Evolutionary conservation across 1,140 invertebrate genomes (phyloP), one percentile per base, ranked within the genome.

Genomic region (Drosophila sucinea): DNA sequence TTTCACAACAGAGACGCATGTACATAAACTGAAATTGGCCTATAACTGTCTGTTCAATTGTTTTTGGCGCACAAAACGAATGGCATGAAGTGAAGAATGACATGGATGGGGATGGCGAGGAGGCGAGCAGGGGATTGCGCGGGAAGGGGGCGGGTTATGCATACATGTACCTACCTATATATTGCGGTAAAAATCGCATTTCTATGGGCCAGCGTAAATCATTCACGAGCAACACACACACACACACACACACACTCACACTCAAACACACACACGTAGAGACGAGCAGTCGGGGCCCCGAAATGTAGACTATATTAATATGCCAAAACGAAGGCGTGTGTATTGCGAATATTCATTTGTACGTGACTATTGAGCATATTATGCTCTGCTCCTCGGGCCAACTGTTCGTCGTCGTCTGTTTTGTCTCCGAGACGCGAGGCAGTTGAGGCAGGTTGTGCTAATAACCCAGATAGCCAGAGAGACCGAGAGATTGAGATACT

Each of bases 151-250:
- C 6, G 62, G 35, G 57, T 6, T 32, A 23, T 55, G 30, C n/a
- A 62, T 44, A 56, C 66, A 44, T 41, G 38, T 70, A 32, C 29
- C 54, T 78, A 82, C 82, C 79, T 86, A 86, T 81, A 86, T 87
- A 87, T 89, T 87, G 83, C 83, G 83, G 83, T 87, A 87, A 89
- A 87, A 87, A 89, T 87, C 85, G 89, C 80, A 89, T 84, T 89
- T 73, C 76, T 72, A 73, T 87, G 67, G 80, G 60, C 70, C 73
- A 64, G 68, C 72, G 79, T 87, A 87, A 87, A 87, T 87, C 79
- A 89, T 87, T 87, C 83, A 87, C 87, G 70, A 77, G 79, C 64
- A 74, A 67, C 73, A 60, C 68, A 30, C 54, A 41, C 25, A 35
- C 68, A 30, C 54, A 41, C 25, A 35, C 79, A 69, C 72, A 56